These are phyloP conservation scores for Nycticebus coucang DNA, from an alignment of 2,113 vertebrate species.

Conservation along the genomic window DNA sequence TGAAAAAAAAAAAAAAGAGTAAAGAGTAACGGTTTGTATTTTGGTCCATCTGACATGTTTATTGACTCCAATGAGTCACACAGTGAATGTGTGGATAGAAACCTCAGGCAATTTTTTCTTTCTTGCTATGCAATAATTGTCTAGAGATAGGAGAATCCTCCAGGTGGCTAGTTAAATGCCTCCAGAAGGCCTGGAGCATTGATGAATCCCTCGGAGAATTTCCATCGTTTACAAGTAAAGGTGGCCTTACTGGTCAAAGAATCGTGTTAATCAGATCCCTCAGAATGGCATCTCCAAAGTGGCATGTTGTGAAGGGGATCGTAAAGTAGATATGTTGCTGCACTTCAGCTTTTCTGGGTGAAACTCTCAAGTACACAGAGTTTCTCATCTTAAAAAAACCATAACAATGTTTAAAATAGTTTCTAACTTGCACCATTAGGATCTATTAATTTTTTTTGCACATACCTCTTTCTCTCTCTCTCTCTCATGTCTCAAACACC, in stretches of 20 bases:
- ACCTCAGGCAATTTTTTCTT: conserved; percentile 45
- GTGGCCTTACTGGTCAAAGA: conserved; percentile 51
- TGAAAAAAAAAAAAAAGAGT: no score
- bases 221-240: conserved; percentile 56
- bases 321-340: neutral
- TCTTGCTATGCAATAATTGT: conserved; percentile 62
- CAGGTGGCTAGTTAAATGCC: conserved; percentile 74
- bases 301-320: neutral
- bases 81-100: conserved; percentile 2
- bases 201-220: conserved; percentile 55
- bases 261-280: conserved; percentile 47
- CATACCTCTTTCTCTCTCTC: neutral
- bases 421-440: neutral
- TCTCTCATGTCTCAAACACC: neutral
- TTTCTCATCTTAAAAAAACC: neutral
- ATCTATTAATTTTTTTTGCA: neutral
- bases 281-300: neutral
- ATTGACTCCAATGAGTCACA: neutral
- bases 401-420: neutral
- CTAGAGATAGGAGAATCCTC: conserved; percentile 63
- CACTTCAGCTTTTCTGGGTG: neutral
- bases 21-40: no score
- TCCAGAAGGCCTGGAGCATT: conserved; percentile 39
- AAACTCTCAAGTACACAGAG: neutral
- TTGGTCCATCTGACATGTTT: neutral